A percentile compares a stretch with the other conserved stretches of the same genome.
Evolutionary conservation across 2,797 vertebrate genomes (phyloP).

Genomic region (Percopsis omiscomaycus): DNA sequence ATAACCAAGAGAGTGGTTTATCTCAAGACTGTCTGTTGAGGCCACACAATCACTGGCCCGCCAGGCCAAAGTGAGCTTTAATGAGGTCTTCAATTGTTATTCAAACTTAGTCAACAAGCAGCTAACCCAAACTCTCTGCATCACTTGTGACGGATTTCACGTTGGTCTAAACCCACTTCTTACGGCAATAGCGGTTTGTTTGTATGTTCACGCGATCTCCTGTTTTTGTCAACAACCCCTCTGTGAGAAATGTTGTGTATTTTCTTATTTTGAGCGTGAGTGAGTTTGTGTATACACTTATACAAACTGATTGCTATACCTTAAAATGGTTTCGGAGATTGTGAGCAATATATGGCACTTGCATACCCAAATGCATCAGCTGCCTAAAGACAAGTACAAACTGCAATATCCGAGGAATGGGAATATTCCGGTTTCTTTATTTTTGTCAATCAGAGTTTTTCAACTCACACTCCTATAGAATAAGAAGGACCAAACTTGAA

Average conservation of each 20-base stretch:
- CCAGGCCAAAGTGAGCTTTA: not conserved
- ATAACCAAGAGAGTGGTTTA: too few species aligned
- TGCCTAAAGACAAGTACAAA: slow-evolving; percentile 54
- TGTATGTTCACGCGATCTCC: slow-evolving; percentile 25
- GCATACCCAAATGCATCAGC: slow-evolving; percentile 46
- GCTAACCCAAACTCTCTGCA: slow-evolving; percentile 11
- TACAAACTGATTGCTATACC: slow-evolving; percentile 22
- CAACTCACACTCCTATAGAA: slow-evolving; percentile 41
- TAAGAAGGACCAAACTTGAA: slow-evolving; percentile 57
- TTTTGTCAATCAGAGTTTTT: slow-evolving; percentile 39
- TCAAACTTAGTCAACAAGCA: not conserved
- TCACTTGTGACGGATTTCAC: slow-evolving; percentile 36
- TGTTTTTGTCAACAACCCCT: slow-evolving; percentile 35
- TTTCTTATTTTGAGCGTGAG: slow-evolving; percentile 42
- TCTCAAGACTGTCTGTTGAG: too few species aligned
- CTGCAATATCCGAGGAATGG: slow-evolving; percentile 54
- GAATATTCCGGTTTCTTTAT: slow-evolving; percentile 30
- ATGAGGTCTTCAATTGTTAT: not conserved
- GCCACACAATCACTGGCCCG: not conserved
- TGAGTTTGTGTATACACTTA: slow-evolving; percentile 13
- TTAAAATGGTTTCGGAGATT: slow-evolving; percentile 55
- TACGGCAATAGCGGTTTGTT: slow-evolving; percentile 65
- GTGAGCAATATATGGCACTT: slow-evolving; percentile 68
- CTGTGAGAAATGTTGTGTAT: slow-evolving; percentile 52
- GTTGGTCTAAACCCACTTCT: slow-evolving; percentile 38